phyloP scores from a whole-genome alignment of 1,140 invertebrate genomes.

The Diuraphis noxia region DNA sequence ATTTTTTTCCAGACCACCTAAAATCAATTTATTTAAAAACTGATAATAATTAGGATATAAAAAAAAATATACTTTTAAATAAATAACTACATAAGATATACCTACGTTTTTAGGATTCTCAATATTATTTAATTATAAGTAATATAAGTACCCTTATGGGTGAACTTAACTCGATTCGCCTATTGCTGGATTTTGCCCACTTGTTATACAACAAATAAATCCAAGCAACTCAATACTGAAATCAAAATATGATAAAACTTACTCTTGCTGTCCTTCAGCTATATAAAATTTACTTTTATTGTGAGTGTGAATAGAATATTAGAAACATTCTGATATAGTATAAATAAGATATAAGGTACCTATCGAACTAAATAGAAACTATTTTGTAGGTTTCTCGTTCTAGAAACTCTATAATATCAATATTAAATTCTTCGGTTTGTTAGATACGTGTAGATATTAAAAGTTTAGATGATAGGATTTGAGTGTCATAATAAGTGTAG shows the following conservation, averaged over 20 bases:
- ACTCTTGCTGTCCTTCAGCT: neutral
- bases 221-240: neutral
- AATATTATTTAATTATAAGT: neutral
- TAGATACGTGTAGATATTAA: too few relatives aligned
- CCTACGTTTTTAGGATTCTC: neutral
- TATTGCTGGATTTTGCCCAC: neutral
- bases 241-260: neutral
- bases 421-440: too few relatives aligned
- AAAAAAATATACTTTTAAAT: neutral
- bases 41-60: neutral
- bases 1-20: too few relatives aligned
- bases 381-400: neutral
- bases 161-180: neutral
- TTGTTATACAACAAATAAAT: neutral
- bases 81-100: neutral
- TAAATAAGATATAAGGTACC: neutral
- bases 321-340: neutral
- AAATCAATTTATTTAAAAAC: too few relatives aligned
- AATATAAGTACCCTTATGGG: neutral
- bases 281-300: neutral
- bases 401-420: neutral
- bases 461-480: too few relatives aligned
- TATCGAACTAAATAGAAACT: neutral
- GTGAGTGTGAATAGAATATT: neutral
- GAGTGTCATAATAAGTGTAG: too few relatives aligned